Evolutionary conservation across 2,888 invertebrate species (phyloP), one percentile per base, ranked within the genome.

Genomic region (Xylocampa areola): DNA sequence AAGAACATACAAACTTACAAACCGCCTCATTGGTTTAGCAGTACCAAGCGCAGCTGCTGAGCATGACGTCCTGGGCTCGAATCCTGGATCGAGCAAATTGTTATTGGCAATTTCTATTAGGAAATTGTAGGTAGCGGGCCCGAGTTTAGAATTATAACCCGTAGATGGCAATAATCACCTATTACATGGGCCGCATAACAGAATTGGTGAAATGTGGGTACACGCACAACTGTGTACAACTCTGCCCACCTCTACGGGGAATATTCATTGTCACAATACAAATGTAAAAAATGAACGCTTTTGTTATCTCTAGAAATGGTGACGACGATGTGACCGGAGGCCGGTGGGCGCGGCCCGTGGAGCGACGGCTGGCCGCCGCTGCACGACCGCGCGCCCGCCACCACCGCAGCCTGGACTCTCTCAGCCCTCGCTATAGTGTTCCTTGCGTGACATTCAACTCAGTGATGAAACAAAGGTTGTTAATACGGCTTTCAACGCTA

Each of bases 301-400:
- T 33, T n/a, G 11, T 10, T 36, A 0, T 41, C 8, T 19, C 0
- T 55, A 93, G 93, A 92, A 78, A 91, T 92, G 92, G 85, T 87
- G 73, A 92, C 93, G 39, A 92, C 92, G 36, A 92, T 91, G 77
- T 93, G 93, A 93, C 93, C 93, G 53, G 87, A 87, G 73, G 85
- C 82, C 19, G 84, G 77, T 44, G 89, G 83, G 66, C 86, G 82
- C 39, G 87, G 82, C 30, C 84, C 88, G 3, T 91, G 92, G 92
- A 73, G 83, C 62, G 90, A 88, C 33, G 86, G 86, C 52, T 90
- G 92, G 91, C 90, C 90, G 27, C 89, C 89, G 11, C 78, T 74
- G 25, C 79, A 77, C 64, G 73, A 57, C 19, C 27, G 66, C 32
- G 57, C 75, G 32, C 30, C 66, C 40, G n/a, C 29, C 6, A 8